These are phyloP conservation scores for Sphaerophoria rueppellii DNA, from an alignment of 2,888 invertebrate genomes.

Conservation along the genomic window DNA sequence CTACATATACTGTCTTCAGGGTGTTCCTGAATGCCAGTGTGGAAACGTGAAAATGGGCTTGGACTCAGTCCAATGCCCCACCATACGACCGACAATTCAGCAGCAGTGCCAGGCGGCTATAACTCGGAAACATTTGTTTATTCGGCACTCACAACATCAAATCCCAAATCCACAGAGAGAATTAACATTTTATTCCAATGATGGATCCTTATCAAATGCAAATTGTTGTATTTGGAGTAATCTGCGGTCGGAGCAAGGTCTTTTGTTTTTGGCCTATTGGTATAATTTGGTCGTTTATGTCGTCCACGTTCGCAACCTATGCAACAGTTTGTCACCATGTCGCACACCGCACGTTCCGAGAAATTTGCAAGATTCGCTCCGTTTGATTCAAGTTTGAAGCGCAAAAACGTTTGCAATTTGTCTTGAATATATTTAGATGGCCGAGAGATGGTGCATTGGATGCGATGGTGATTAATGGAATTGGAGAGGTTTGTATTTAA, in stretches of 20 bases:
- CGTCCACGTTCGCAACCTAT: background rate
- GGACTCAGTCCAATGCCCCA: constrained; percentile 49
- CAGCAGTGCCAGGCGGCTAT: background rate
- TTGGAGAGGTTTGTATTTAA: constrained; percentile 56
- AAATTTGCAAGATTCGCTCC: constrained; percentile 45
- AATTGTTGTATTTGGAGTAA: constrained; percentile 73
- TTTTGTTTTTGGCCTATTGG: constrained; percentile 27
- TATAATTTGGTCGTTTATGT: background rate
- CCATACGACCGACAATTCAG: background rate
- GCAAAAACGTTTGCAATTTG: constrained; percentile 69
- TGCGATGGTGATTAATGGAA: constrained; percentile 66
- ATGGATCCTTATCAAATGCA: constrained; percentile 73
- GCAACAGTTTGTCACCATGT: background rate
- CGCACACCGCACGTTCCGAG: constrained; percentile 41
- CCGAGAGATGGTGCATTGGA: constrained; percentile 31
- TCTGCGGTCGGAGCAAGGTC: constrained; percentile 66
- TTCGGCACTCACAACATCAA: constrained; percentile 11
- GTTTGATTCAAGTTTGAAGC: constrained; percentile 24
- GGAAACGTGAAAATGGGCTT: constrained; percentile 67
- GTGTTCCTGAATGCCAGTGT: constrained; percentile 41
- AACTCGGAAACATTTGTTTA: constrained; percentile 49
- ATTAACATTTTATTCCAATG: constrained; percentile 73
- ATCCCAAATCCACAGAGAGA: constrained; percentile 43
- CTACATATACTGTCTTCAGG: constrained; percentile 29
- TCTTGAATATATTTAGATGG: constrained; percentile 67